Evolutionary conservation across 2,113 vertebrate genomes (phyloP).

Genomic region (Hemiprocne comata): DNA sequence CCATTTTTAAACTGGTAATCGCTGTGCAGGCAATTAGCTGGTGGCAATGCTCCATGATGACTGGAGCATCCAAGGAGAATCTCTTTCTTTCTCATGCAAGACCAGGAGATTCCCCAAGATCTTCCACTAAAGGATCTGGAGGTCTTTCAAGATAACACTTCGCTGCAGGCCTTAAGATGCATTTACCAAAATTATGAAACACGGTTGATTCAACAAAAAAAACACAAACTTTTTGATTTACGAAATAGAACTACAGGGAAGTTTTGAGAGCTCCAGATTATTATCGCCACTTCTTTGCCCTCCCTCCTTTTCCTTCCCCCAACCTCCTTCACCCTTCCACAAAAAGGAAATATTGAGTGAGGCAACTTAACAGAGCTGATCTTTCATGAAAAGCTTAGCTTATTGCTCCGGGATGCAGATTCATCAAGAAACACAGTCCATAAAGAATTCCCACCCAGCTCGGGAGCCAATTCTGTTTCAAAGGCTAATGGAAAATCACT

Average conservation of each 20-base stretch:
- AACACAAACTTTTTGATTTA: not conserved
- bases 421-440: not conserved
- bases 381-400: not conserved
- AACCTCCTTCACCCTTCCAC: not conserved
- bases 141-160: not conserved
- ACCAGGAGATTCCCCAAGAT: not conserved
- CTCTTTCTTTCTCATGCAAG: not conserved
- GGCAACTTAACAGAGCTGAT: not conserved
- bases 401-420: not conserved
- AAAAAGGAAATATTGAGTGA: not conserved
- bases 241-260: not conserved
- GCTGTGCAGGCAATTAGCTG: not conserved
- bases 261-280: not conserved
- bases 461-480: not conserved
- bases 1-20: not conserved
- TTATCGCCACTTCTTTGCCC: not conserved
- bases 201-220: accelerated
- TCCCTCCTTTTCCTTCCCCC: not conserved
- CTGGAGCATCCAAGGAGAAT: not conserved
- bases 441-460: not conserved
- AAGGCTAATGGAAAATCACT: conserved; percentile 24
- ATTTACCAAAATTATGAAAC: not conserved
- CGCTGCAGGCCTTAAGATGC: not conserved
- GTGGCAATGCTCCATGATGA: not conserved
- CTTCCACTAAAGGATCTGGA: not conserved